Conservation (phyloP, 1,140 invertebrate genomes). For the Drosophila obscura region DNA sequence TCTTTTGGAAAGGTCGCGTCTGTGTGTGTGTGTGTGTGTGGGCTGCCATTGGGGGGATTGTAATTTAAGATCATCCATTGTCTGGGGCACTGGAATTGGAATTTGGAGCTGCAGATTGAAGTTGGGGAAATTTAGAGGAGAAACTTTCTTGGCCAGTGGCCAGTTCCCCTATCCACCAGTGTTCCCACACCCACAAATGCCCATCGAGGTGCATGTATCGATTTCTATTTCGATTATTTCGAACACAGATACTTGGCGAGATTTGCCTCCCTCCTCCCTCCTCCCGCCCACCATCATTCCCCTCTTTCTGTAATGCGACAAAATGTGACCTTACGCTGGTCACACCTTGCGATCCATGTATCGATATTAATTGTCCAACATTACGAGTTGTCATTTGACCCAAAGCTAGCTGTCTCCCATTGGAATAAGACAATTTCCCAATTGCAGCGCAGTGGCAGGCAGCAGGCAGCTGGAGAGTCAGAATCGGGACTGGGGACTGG, state of each 20-base stretch:
- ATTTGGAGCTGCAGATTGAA: too few species aligned
- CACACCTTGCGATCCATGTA: slow-evolving; percentile 41
- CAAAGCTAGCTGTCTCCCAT: slow-evolving; percentile 62
- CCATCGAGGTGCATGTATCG: too few species aligned
- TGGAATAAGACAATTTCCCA: slow-evolving; percentile 80
- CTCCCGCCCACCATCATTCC: too few species aligned
- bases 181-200: too few species aligned
- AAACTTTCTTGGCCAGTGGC: not conserved
- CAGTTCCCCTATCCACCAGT: too few species aligned
- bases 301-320: not conserved
- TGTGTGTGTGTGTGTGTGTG: slow-evolving; percentile 45
- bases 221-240: too few species aligned
- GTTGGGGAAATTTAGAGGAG: not conserved
- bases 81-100: slow-evolving; percentile 4
- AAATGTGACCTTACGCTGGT: slow-evolving; percentile 22
- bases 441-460: slow-evolving; percentile 39
- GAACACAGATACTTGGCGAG: too few species aligned
- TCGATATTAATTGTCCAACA: slow-evolving; percentile 73
- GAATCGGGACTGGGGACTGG: slow-evolving; percentile 6
- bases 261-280: too few species aligned
- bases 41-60: slow-evolving; percentile 29
- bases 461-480: too few species aligned
- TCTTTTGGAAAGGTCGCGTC: slow-evolving; percentile 34
- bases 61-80: slow-evolving; percentile 59
- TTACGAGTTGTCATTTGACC: slow-evolving; percentile 81